Percentiles rank a stretch among this genome's conserved stretches.
Evolutionary conservation across 64 coral and sea anemone genomes (phyloP).

Genomic region (Pocillopora verrucosa): DNA sequence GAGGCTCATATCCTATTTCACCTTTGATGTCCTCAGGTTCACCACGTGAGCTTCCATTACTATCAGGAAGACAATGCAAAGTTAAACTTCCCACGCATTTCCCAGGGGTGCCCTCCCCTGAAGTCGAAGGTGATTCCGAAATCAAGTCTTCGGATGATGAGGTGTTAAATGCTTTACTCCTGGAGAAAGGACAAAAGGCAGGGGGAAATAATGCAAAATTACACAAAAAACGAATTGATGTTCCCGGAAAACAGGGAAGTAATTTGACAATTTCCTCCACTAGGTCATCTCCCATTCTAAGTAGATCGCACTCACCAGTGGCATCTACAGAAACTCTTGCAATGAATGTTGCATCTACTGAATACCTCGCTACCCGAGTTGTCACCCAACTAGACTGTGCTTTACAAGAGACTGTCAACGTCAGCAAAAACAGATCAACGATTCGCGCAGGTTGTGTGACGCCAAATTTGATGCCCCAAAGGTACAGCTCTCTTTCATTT

Average conservation of each 20-base stretch:
- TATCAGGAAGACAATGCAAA: slow-evolving; percentile 20
- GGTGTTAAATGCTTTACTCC: neutral
- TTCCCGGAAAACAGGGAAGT: neutral
- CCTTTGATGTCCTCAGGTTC: neutral
- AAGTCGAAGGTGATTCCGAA: neutral
- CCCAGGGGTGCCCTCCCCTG: neutral
- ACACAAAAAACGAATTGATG: neutral
- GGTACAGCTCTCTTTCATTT: neutral
- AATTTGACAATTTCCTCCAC: neutral
- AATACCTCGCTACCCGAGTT: slow-evolving; percentile 30
- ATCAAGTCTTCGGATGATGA: neutral
- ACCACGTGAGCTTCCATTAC: neutral
- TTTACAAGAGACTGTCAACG: slow-evolving; percentile 12
- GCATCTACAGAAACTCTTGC: slow-evolving; percentile 10
- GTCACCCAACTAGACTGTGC: slow-evolving; percentile 22
- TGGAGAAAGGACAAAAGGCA: neutral
- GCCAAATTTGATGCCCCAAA: slow-evolving; percentile 33
- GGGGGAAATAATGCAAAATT: neutral
- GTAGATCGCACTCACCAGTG: slow-evolving; percentile 4
- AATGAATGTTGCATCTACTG: neutral
- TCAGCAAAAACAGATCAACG: neutral
- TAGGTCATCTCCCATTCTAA: slow-evolving; percentile 12
- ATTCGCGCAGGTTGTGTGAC: slow-evolving; percentile 13
- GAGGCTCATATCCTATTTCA: slow-evolving; percentile 7
- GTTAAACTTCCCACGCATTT: slow-evolving; percentile 15